Evolutionary conservation across 2,113 vertebrate species (phyloP).

Genomic region (Elgaria multicarinata): DNA sequence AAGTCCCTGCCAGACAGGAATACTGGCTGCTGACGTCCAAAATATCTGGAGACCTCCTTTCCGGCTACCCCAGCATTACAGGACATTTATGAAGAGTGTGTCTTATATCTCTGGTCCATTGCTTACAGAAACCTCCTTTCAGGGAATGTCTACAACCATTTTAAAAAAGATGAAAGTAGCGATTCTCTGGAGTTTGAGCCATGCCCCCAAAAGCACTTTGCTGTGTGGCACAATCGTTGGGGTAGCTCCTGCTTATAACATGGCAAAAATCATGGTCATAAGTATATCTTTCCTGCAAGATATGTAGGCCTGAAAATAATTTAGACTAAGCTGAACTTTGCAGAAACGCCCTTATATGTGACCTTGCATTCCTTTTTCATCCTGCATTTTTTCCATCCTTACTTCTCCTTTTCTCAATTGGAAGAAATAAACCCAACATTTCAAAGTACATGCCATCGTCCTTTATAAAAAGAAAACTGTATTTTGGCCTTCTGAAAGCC

Average conservation of each 20-base stretch:
- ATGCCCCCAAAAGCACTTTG: background rate
- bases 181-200: background rate
- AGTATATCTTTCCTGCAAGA: conserved; percentile 9
- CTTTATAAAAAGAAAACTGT: conserved; percentile 4
- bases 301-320: background rate
- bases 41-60: no score
- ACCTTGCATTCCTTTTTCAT: conserved; percentile 19
- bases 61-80: no score
- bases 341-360: background rate
- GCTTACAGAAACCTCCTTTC: no score
- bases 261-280: background rate
- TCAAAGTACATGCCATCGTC: conserved; percentile 9
- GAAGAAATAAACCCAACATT: conserved; percentile 15
- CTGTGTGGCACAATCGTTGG: background rate
- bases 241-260: background rate
- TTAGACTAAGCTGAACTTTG: background rate
- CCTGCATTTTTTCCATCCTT: background rate
- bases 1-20: no score
- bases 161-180: no score
- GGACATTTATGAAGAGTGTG: no score
- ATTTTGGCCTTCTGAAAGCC: background rate
- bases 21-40: no score
- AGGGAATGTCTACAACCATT: no score
- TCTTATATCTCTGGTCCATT: no score
- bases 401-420: background rate